phyloP scores from a whole-genome alignment of 2,113 vertebrate genomes.

The Turdus rufiventris region DNA sequence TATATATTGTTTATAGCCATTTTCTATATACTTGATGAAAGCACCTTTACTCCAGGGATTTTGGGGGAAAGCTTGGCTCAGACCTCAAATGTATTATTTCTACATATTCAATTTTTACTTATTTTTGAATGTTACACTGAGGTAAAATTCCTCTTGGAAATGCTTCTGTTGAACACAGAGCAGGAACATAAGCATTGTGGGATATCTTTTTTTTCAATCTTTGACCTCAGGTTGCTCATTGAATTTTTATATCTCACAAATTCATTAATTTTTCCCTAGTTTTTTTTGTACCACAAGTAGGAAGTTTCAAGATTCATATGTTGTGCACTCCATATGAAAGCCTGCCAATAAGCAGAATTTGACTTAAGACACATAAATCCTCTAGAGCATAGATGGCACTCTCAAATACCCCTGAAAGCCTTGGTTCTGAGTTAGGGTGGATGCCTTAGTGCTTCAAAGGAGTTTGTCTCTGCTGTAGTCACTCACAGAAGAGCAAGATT shows the following conservation, averaged over 20 bases:
- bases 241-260: not conserved
- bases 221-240: not conserved
- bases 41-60: not conserved
- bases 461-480: not conserved
- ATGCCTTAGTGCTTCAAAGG: not conserved
- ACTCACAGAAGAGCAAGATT: not conserved
- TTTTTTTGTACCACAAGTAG: accelerated
- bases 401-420: not conserved
- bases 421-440: not conserved
- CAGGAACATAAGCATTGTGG: not conserved
- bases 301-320: not conserved
- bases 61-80: not conserved
- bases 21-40: not conserved
- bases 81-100: not conserved
- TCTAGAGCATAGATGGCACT: not conserved
- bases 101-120: not conserved
- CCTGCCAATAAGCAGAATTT: not conserved
- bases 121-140: not conserved
- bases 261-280: not conserved
- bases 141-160: not conserved
- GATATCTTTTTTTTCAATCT: not conserved
- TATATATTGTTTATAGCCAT: not conserved
- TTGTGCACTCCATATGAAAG: not conserved
- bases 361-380: not conserved
- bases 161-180: not conserved